Evolutionary conservation across 2,888 invertebrate species (phyloP), one percentile per base, ranked within the genome.

Genomic region (Diogma glabrata): DNA sequence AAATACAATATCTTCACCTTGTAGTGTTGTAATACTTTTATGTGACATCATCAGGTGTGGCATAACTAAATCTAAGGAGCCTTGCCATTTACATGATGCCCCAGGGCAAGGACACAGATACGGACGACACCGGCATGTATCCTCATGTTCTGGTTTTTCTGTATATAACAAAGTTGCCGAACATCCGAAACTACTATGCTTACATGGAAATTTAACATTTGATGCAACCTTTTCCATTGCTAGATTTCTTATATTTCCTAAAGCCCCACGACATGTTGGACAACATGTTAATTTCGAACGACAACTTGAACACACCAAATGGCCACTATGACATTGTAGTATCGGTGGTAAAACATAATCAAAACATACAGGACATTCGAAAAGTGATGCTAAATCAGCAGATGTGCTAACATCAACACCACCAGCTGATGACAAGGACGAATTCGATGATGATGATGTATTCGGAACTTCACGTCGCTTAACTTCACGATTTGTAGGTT

Each of bases 21-120:
- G 95, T 54, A 99, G 75, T 49, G 96, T 99, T 16, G 97, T 99
- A 62, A 97, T 97, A 64, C 94, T 94, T 72, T 97, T 97, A 71
- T 97, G 95, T 51, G 87, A 87, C 79, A 87, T 92, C 80, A 95
- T 89, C 51, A 99, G 78, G 72, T 99, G 99, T 22, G 89, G 88
- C 97, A 99, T 99, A 46, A 99, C 99, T 75, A 95, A 89, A 66
- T 96, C 95, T 28, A 99, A 74, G 38, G 92, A 87, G 28, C 99
- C 99, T 68, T 95, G 94, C 99, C 99, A 99, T 67, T 97, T 96
- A 72, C 99, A 99, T 1, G 94, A 93, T 24, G 96, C 94, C 38
- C 97, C 97, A n/a, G 99, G 99, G 67, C 99, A 99, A 23, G 99
- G 99, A 70, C 99, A 99, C 57, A 89, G 85, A 70, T 99, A 99